Base-by-base conservation (phyloP, 2,113 vertebrate species). In the Antechinus stuartii region DNA sequence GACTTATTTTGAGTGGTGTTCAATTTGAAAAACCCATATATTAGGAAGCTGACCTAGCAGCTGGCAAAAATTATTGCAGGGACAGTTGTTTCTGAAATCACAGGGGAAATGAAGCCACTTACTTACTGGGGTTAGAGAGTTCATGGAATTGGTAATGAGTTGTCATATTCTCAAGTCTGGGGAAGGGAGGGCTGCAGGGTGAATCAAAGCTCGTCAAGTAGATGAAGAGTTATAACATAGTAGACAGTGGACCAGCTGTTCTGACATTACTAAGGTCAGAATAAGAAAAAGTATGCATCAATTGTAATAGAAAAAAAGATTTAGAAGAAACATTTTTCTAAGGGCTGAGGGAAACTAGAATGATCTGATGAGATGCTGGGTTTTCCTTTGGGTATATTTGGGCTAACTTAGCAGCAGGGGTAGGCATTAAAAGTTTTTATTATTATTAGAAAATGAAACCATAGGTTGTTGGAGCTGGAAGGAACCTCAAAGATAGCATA, bases 101-200 rank as follows among this genome's bases (percentile, higher is more conserved):
- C n/a, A 42, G 35, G 68, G 57, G 54, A 52, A 94, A 50, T 27
- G 16, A 89, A 68, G 50, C 61, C 94, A 42, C 61, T 30, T 14
- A 30, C 52, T 94, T 90, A 90, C 68, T 68, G 94, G 91, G 54
- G 14, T 90, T 96, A 91, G 57, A 9, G 10, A 94, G 68, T 94
- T 96, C 92, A 54, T 47, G 24, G 10, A 16, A 61, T 52, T 27
- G 91, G 46, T 56, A 89, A 25, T 7, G n/a, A 50, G n/a, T 52
- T 55, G 22, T 92, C 23, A 2, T 93, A 47, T 52, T 52, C 23
- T 90, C 23, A 30, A 61, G 11, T 42, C 12, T 52, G 49, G 52
- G 76, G 46, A 89, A 52, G 47, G 54, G 42, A 30, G 46, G 30
- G 27, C 57, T 49, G 27, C 2, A 42, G 93, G 42, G n/a, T 91